A percentile compares a stretch with the other conserved stretches of the same genome.
phyloP scores from a whole-genome alignment of 2,888 invertebrate species.

The Petrolisthes manimaculis region DNA sequence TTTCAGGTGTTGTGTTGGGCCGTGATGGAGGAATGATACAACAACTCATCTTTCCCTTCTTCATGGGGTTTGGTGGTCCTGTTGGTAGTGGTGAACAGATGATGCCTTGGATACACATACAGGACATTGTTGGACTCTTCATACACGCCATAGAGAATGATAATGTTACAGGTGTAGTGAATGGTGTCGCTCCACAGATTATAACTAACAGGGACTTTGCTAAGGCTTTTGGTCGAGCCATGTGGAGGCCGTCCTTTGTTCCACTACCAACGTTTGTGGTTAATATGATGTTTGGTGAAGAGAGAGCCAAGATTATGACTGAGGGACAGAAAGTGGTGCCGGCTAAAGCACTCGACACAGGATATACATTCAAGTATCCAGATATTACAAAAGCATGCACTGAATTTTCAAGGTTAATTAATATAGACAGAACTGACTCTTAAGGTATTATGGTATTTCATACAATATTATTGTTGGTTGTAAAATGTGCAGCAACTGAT shows the following conservation, averaged over 20 bases:
- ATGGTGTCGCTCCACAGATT: constrained; percentile 88
- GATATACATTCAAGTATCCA: constrained; percentile 84
- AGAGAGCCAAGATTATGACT: constrained; percentile 86
- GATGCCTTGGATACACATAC: constrained; percentile 95
- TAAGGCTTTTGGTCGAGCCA: constrained; percentile 80
- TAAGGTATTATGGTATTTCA: not conserved
- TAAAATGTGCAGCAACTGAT: too few species aligned
- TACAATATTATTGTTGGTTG: not conserved
- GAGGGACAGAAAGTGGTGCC: constrained; percentile 90
- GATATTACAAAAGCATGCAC: constrained; percentile 81
- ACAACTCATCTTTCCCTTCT: constrained; percentile 86
- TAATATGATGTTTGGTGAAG: constrained; percentile 80
- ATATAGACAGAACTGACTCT: constrained; percentile 47
- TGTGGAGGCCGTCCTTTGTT: constrained; percentile 83
- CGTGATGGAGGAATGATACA: constrained; percentile 90
- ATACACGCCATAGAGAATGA: constrained; percentile 79
- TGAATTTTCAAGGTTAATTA: constrained; percentile 71
- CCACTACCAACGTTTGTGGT: constrained; percentile 82
- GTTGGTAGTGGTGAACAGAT: constrained; percentile 86
- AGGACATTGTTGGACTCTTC: constrained; percentile 82
- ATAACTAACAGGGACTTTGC: constrained; percentile 76
- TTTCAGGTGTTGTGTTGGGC: constrained; percentile 87
- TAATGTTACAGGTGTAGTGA: constrained; percentile 69
- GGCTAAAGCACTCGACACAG: constrained; percentile 79
- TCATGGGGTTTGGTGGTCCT: constrained; percentile 86